Evolutionary conservation across 2,888 invertebrate species (phyloP), one percentile per base, ranked within the genome.

Genomic region (Volucella inanis): DNA sequence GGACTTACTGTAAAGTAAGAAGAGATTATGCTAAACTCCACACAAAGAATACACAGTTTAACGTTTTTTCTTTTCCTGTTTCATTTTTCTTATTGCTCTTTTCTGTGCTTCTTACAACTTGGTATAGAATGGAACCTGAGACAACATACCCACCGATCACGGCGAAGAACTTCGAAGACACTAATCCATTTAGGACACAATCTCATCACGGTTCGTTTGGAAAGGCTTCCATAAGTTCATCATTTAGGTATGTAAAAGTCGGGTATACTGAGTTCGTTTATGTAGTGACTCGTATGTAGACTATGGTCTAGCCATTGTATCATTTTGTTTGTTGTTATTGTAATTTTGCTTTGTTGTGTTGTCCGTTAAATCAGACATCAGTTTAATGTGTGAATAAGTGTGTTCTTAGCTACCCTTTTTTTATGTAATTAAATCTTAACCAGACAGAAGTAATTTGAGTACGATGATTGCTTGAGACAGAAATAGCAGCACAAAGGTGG

Each of bases 81-180:
- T 12, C 72, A 49, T 39, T 12, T 41, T 1, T 11, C 22, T 9
- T 62, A 15, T 50, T 57, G 57, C 54, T 50, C 43, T 47, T 67
- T 31, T 22, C 41, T 47, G 45, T 41, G n/a, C 68, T 72, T 67
- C 15, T 68, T 70, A 0, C 61, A 91, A 90, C 88, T 87, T 91
- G 89, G 90, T 71, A 0, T 65, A 91, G 91, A 89, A 88, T 92
- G 89, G 92, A 91, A 82, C 88, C 89, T 31, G 91, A 91, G 74
- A 77, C 86, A 87, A 86, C 87, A 11, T 90, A 90, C 74, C 89
- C 91, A 61, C 89, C 91, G 49, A 90, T 81, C 89, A 90, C 90
- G 83, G 90, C 90, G 88, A 93, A 89, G 90, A 92, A 90, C 90
- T 92, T 89, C 89, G 93, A 93, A 90, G 92, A 92, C 87, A 90